Evolutionary conservation across 2,113 vertebrate genomes (phyloP), one percentile per base, ranked within the genome.

Genomic region (Rissa tridactyla): DNA sequence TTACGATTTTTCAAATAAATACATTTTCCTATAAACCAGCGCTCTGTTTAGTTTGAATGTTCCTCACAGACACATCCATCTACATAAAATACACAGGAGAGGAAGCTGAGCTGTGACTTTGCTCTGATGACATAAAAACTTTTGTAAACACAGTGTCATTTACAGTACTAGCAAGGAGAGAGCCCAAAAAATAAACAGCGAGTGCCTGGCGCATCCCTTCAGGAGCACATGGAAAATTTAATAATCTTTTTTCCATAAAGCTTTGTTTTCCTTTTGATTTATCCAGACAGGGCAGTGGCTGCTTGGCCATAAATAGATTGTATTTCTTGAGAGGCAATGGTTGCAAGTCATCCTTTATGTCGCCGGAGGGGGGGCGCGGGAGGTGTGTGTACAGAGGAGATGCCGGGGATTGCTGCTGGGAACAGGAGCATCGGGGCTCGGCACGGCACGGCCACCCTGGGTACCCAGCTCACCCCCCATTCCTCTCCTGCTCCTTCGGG

Each of bases 1-100:
- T 98, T 98, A 98, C 70, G 97, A 88, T 97, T 98, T 98, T 98
- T 98, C 98, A 98, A 98, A 98, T 98, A 98, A 98, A 98, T 98
- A 98, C 97, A 82, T 97, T 98, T 98, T 97, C 98, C 97, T 98
- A 98, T 98, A 97, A 98, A 98, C 96, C 93, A 21, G 93, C 8
- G 20, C 85, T 98, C 95, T 98, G 98, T 98, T 98, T 98, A 98
- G 96, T 84, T 97, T 97, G 97, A 98, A 86, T 57, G 95, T 89
- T 92, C 96, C 97, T 96, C 75, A 14, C 96, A 96, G 97, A 97
- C 98, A 98, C 98, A 97, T 98, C 97, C 93, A 97, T 98, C 94
- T 57, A 92, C 71, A 94, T 95, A 96, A 98, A 98, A 98, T 98
- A 97, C 96, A 98, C 98, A 98, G 96, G 95, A 97, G 97, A 98